phyloP scores from a whole-genome alignment of 2,113 vertebrate genomes.

The Circaetus gallicus region DNA sequence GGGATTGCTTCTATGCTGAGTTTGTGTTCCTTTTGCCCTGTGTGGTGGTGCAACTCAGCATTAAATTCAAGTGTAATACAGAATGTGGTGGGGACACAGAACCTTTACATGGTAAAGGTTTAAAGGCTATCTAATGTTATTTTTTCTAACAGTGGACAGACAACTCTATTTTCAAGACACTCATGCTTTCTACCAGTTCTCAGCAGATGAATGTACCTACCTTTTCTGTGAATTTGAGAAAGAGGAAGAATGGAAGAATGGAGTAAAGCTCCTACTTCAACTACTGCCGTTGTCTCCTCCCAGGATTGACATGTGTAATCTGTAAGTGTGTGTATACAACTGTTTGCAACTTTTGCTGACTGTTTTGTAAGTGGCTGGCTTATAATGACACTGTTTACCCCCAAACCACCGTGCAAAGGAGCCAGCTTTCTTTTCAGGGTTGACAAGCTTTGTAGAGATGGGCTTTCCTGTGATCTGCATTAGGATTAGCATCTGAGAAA shows the following conservation, averaged over 20 bases:
- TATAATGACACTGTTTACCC: background rate
- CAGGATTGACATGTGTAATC: conserved; percentile 79
- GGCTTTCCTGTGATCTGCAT: background rate
- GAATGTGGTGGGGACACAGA: background rate
- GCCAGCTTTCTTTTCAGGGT: background rate
- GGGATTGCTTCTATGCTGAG: background rate
- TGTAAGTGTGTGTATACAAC: conserved; percentile 78
- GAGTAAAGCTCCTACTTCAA: conserved; percentile 87
- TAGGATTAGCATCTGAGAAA: background rate
- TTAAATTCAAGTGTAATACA: background rate
- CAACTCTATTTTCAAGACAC: conserved; percentile 90
- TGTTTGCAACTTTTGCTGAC: background rate
- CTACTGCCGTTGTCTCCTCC: conserved; percentile 86
- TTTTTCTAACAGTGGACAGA: conserved; percentile 84
- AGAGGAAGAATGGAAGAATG: conserved; percentile 91
- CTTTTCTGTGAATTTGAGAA: conserved; percentile 90
- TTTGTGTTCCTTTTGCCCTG: background rate
- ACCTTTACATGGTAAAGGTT: background rate
- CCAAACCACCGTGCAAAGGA: background rate
- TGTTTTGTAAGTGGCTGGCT: background rate
- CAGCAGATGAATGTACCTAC: conserved; percentile 90
- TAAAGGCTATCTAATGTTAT: background rate
- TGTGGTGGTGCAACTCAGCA: background rate
- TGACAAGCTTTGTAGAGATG: background rate
- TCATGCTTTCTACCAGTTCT: conserved; percentile 95